Conservation (phyloP, 2,888 invertebrate species). For the Ophion slaviceki region DNA sequence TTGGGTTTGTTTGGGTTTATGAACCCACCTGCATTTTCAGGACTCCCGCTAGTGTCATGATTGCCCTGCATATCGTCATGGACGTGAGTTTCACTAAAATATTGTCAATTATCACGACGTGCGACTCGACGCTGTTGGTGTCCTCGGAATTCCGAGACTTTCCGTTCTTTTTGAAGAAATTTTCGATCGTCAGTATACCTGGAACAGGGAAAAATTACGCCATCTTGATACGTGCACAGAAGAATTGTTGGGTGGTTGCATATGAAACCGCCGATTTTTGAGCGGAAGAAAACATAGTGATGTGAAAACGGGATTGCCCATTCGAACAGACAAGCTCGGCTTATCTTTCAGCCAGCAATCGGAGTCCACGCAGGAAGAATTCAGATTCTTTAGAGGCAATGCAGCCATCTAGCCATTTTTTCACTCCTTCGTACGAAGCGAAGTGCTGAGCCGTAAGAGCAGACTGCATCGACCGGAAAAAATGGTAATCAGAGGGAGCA, state of each 20-base stretch:
- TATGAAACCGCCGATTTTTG: not conserved
- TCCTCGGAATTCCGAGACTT: constrained; percentile 61
- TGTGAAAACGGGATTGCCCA: too few relatives aligned
- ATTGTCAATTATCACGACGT: constrained; percentile 86
- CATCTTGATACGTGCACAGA: not conserved
- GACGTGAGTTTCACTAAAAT: constrained; percentile 89
- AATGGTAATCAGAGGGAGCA: too few relatives aligned
- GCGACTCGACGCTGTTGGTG: constrained; percentile 51
- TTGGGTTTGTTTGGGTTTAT: not conserved
- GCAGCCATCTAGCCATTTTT: too few relatives aligned
- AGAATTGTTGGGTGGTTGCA: not conserved
- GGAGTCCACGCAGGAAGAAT: too few relatives aligned
- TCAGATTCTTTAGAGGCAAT: too few relatives aligned
- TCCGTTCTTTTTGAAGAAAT: constrained; percentile 89
- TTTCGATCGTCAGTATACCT: constrained; percentile 91
- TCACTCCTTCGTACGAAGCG: too few relatives aligned
- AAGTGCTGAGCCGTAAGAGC: too few relatives aligned
- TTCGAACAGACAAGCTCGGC: too few relatives aligned
- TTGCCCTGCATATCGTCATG: constrained; percentile 88
- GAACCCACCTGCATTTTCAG: constrained; percentile 88
- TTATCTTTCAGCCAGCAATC: too few relatives aligned
- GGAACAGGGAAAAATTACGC: constrained; percentile 52
- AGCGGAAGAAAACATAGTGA: too few relatives aligned
- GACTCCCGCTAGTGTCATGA: constrained; percentile 89
- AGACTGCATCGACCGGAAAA: too few relatives aligned